These are phyloP conservation scores for Apamea epomidion DNA, from an alignment of 2,888 invertebrate species.

Conservation along the genomic window DNA sequence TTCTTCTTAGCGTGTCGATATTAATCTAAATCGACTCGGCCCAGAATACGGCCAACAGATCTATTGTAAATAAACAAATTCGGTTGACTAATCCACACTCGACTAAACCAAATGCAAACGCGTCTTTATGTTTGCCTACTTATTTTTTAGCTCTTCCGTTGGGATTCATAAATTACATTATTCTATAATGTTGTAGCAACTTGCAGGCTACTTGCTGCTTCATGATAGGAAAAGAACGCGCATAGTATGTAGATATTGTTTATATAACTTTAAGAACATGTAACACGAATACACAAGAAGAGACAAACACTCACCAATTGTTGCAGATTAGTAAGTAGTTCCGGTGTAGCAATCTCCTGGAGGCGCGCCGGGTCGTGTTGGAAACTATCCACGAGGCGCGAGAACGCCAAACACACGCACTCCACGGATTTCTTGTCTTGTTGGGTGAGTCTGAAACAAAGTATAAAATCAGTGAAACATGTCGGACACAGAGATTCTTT, in stretches of 20 bases:
- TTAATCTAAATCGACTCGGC: too few species aligned
- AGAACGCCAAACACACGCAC: constrained; percentile 98
- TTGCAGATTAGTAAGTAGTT: constrained; percentile 97
- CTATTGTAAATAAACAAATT: background rate
- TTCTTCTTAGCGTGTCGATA: too few species aligned
- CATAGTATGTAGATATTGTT: background rate
- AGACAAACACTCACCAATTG: constrained; percentile 92
- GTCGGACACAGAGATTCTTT: background rate
- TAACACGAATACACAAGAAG: background rate
- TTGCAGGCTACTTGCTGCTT: background rate
- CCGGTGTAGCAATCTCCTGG: constrained; percentile 98
- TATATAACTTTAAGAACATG: background rate
- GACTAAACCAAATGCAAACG: background rate
- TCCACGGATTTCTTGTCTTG: constrained; percentile 99
- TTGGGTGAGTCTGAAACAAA: constrained; percentile 91
- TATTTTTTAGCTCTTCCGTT: background rate
- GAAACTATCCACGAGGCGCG: constrained; percentile 98
- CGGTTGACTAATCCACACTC: background rate
- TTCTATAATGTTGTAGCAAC: background rate
- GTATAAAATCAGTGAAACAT: background rate
- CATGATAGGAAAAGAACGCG: background rate
- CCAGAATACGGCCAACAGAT: background rate
- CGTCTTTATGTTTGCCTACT: background rate
- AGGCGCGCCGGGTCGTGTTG: constrained; percentile 97
- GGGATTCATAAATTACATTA: background rate